Percentiles rank a stretch among this genome's conserved stretches.
phyloP scores from a whole-genome alignment of 2,797 vertebrate species.

The Cryptoprocta ferox region DNA sequence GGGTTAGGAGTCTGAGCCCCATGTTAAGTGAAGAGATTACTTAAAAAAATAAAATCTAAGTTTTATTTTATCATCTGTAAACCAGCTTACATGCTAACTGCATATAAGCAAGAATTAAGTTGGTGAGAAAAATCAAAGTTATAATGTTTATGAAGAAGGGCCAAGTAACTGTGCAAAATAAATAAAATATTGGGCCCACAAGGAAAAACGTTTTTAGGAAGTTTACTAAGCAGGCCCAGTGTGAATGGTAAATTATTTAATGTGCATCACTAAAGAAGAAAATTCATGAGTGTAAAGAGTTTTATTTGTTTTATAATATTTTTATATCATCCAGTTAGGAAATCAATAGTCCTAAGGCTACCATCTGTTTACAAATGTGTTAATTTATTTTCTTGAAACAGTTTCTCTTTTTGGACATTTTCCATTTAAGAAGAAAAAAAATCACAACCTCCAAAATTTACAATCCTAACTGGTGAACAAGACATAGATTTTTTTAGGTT shows the following conservation, averaged over 20 bases:
- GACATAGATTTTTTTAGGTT: neutral
- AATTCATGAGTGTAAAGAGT: neutral
- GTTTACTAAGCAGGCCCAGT: neutral
- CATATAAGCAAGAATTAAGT: neutral
- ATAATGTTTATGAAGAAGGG: neutral
- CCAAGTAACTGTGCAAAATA: neutral
- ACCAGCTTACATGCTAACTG: neutral
- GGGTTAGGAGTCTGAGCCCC: neutral
- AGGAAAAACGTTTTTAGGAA: neutral
- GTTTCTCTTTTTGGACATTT: neutral
- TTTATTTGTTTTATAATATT: neutral
- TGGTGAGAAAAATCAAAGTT: neutral
- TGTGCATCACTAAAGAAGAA: neutral
- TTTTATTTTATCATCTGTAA: neutral
- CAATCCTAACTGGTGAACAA: neutral
- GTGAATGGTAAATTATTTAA: neutral
- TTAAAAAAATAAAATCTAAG: neutral
- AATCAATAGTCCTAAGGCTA: neutral
- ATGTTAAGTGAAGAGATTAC: neutral
- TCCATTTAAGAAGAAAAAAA: slow-evolving; percentile 35
- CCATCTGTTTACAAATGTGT: neutral
- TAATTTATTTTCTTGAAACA: neutral
- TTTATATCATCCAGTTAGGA: neutral
- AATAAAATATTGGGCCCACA: neutral
- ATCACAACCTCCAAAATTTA: neutral